Evolutionary conservation across 2,888 invertebrate genomes (phyloP).

Genomic region (Sepioteuthis lessoniana): DNA sequence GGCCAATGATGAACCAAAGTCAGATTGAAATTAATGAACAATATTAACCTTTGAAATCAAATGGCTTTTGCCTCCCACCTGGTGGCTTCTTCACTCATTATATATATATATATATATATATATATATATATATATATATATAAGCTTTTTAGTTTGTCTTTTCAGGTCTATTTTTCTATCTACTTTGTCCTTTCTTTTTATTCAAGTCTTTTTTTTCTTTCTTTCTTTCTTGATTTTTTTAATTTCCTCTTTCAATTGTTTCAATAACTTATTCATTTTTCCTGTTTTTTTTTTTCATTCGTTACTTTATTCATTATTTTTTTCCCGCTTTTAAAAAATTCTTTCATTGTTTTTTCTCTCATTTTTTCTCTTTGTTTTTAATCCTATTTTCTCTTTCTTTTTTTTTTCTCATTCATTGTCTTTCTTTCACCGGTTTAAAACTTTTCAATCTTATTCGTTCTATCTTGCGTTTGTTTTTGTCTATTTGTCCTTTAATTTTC

Average conservation of each 20-base stretch:
- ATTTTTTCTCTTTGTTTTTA: background rate
- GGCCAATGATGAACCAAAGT: background rate
- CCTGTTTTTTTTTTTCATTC: background rate
- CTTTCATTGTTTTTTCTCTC: no score
- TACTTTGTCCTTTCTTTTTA: background rate
- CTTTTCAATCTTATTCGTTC: no score
- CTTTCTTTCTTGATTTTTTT: background rate
- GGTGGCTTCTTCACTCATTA: background rate
- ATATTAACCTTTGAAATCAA: slow-evolving; percentile 2
- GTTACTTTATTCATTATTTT: no score
- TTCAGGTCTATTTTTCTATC: background rate
- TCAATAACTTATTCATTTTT: no score
- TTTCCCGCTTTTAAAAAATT: no score
- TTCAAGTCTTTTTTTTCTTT: background rate
- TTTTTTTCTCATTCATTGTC: background rate
- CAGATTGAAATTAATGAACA: background rate
- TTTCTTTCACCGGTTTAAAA: background rate
- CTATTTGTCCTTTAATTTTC: no score
- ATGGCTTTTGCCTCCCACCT: background rate
- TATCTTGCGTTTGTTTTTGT: no score
- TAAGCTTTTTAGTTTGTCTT: background rate
- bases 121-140: no score
- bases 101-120: no score
- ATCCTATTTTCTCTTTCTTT: background rate
- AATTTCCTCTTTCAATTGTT: background rate